Evolutionary conservation across 1,140 invertebrate species (phyloP).

Genomic region (Globodera rostochiensis): DNA sequence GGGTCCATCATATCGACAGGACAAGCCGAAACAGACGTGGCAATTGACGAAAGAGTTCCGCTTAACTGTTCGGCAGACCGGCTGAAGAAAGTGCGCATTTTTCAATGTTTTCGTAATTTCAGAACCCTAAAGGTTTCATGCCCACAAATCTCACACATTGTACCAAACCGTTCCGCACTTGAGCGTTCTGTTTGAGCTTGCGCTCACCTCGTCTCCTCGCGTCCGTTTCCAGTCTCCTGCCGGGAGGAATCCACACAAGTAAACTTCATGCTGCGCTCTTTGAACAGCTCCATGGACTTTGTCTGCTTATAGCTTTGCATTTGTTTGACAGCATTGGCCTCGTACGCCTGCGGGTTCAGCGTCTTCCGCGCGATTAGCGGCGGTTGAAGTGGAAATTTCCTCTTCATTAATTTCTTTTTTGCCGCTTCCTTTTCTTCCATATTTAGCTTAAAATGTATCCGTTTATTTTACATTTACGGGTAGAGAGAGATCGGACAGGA

Average conservation of each 20-base stretch:
- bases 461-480: no score
- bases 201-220: background rate
- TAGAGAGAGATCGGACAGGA: no score
- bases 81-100: no score
- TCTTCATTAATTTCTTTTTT: background rate
- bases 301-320: conserved; percentile 22
- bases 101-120: background rate
- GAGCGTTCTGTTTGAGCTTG: background rate
- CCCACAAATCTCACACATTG: background rate
- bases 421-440: background rate
- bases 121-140: background rate
- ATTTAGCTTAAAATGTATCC: background rate
- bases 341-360: conserved; percentile 15
- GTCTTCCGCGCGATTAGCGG: conserved; percentile 8
- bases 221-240: background rate
- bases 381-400: background rate
- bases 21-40: background rate
- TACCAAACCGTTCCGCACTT: no score
- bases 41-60: background rate
- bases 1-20: conserved; percentile 3
- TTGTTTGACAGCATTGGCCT: conserved; percentile 20
- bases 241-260: background rate
- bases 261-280: conserved; percentile 21
- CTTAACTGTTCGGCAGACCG: background rate
- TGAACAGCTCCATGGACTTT: conserved; percentile 25